phyloP scores from a whole-genome alignment of 37 sponge, comb jelly and placozoan genomes.

The Bolinopsis microptera region DNA sequence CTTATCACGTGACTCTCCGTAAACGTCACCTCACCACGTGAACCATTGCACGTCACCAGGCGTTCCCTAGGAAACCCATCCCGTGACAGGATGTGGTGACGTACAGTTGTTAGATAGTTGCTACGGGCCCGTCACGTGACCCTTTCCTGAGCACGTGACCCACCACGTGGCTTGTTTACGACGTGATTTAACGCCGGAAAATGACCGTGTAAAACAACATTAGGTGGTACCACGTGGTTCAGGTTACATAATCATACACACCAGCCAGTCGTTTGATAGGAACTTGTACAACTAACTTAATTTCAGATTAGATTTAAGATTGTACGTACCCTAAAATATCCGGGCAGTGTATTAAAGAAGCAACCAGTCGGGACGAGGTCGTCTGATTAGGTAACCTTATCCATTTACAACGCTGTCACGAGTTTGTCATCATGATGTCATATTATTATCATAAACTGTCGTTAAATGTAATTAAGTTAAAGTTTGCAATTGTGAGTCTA shows the following conservation, averaged over 20 bases:
- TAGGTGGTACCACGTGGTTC: background rate
- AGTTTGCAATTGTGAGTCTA: no score
- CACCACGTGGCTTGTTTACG: background rate
- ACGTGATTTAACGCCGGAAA: background rate
- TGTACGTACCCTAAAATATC: background rate
- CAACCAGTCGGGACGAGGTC: background rate
- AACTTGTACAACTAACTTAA: background rate
- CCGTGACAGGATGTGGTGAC: background rate
- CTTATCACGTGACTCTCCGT: background rate
- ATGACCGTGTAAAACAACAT: background rate
- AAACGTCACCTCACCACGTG: background rate
- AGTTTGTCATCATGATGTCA: no score
- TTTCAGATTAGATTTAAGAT: background rate
- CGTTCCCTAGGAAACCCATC: background rate
- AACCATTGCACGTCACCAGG: background rate
- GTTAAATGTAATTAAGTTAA: no score
- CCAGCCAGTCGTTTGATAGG: background rate
- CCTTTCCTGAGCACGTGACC: background rate
- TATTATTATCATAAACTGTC: no score
- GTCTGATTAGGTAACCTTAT: background rate
- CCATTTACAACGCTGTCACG: no score
- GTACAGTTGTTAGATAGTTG: background rate
- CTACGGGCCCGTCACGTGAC: background rate
- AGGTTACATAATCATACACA: background rate
- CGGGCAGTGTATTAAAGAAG: background rate